Conservation (phyloP, 2,888 invertebrate genomes). For the Leptinotarsa juncta region DNA sequence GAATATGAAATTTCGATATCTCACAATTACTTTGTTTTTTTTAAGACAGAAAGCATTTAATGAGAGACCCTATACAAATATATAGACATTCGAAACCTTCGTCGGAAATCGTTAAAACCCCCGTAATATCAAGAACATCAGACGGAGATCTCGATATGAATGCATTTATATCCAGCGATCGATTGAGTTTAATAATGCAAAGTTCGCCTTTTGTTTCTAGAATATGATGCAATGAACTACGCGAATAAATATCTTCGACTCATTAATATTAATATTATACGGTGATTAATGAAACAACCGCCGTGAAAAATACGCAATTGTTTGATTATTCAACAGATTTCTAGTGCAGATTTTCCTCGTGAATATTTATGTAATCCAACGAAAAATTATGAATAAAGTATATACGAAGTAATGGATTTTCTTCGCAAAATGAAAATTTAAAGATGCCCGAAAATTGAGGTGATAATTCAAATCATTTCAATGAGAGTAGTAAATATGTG, state of each 20-base stretch:
- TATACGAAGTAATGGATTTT: not conserved
- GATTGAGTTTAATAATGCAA: constrained; percentile 12
- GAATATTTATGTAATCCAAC: constrained; percentile 17
- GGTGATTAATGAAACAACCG: constrained; percentile 14
- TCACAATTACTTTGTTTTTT: too few relatives aligned
- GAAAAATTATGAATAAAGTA: not conserved
- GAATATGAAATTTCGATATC: too few relatives aligned
- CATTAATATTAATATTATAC: constrained; percentile 17
- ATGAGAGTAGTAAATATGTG: too few relatives aligned
- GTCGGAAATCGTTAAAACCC: not conserved
- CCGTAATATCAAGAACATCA: not conserved
- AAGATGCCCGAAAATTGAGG: not conserved
- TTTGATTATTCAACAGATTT: constrained; percentile 27
- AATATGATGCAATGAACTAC: constrained; percentile 15
- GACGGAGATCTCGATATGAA: not conserved
- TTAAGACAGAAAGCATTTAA: too few relatives aligned
- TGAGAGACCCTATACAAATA: not conserved
- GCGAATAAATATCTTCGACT: constrained; percentile 8
- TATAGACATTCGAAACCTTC: not conserved
- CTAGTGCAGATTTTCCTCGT: constrained; percentile 22
- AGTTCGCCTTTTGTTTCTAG: constrained; percentile 16
- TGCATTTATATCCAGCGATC: constrained; percentile 4
- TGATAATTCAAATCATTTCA: too few relatives aligned
- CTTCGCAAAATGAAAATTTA: not conserved
- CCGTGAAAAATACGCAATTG: constrained; percentile 25